These are phyloP conservation scores for Charina bottae DNA, from an alignment of 2,113 vertebrate species.

Conservation along the genomic window DNA sequence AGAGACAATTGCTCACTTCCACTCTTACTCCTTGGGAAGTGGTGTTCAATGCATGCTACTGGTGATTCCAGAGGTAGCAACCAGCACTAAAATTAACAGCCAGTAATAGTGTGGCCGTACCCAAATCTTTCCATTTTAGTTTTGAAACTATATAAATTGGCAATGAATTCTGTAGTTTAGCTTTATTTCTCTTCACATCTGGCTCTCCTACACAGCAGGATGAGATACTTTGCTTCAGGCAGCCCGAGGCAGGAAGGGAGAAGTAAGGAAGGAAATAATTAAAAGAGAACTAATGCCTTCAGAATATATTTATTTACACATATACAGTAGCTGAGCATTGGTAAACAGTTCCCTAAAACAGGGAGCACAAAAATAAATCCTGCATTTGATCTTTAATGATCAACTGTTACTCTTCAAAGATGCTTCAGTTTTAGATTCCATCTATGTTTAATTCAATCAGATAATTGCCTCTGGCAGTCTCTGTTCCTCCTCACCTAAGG, in stretches of 20 bases:
- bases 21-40: background rate
- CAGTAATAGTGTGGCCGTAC: background rate
- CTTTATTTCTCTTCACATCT: background rate
- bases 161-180: background rate
- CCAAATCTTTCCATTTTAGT: background rate
- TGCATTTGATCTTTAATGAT: background rate
- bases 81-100: background rate
- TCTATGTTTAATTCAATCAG: background rate
- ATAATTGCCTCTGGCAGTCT: background rate
- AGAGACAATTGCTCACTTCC: background rate
- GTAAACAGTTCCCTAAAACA: background rate
- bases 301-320: background rate
- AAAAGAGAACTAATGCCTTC: background rate
- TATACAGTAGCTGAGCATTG: background rate
- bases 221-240: background rate
- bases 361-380: no score
- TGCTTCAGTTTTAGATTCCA: background rate
- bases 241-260: constrained; percentile 32
- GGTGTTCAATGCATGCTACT: background rate
- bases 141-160: background rate
- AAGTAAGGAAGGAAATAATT: constrained; percentile 14
- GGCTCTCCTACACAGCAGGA: background rate
- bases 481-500: background rate
- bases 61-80: background rate
- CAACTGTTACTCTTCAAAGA: background rate